These are phyloP conservation scores for Stomatorhinus walkeri DNA, from an alignment of 2,797 vertebrate species.

Conservation along the genomic window DNA sequence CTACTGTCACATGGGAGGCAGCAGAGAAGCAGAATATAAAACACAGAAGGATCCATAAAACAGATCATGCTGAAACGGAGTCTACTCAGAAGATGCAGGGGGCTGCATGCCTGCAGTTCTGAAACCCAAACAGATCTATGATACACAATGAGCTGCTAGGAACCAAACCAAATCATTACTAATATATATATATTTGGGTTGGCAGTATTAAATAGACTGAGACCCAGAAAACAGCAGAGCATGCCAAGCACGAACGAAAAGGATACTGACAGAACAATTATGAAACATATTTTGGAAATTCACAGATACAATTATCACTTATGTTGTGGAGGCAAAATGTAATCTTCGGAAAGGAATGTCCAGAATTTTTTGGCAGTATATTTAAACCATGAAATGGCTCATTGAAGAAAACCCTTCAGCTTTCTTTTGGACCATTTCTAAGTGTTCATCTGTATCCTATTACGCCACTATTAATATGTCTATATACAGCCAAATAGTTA, in stretches of 20 bases:
- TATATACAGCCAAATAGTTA: not conserved
- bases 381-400: not conserved
- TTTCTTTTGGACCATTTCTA: not conserved
- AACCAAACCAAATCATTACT: not conserved
- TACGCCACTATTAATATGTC: not conserved
- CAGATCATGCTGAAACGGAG: not conserved
- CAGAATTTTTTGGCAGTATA: not conserved
- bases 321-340: not conserved
- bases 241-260: not conserved
- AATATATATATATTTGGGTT: not conserved
- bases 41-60: not conserved
- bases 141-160: not conserved
- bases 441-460: not conserved
- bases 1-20: not conserved
- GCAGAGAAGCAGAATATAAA: not conserved
- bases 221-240: not conserved
- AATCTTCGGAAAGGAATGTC: not conserved
- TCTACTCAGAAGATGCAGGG: not conserved
- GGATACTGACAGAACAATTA: not conserved
- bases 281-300: slow-evolving; percentile 1
- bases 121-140: not conserved
- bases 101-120: not conserved
- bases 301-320: slow-evolving; percentile 1
- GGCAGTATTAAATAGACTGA: not conserved
- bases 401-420: not conserved